phyloP scores from a whole-genome alignment of 2,888 invertebrate genomes.

The Dione vanillae region DNA sequence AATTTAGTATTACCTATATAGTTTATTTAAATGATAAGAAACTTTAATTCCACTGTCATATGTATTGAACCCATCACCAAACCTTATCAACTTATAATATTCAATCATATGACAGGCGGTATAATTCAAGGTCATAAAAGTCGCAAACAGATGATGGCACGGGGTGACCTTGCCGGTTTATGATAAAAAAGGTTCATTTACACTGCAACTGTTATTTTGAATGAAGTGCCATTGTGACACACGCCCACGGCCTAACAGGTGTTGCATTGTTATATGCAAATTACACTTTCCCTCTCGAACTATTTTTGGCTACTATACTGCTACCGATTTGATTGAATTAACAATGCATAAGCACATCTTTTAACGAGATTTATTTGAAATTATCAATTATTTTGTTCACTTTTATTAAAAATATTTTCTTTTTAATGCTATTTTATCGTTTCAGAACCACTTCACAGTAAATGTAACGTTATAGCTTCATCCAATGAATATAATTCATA shows the following conservation, averaged over 20 bases:
- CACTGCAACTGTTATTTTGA: constrained; percentile 79
- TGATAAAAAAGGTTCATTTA: constrained; percentile 83
- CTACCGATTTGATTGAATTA: constrained; percentile 37
- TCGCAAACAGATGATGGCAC: constrained; percentile 62
- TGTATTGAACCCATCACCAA: not conserved
- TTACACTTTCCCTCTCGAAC: constrained; percentile 79
- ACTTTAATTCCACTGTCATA: too few species aligned
- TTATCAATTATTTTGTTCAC: not conserved
- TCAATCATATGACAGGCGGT: not conserved
- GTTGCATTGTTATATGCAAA: constrained; percentile 83
- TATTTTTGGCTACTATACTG: constrained; percentile 65
- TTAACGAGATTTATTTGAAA: constrained; percentile 2
- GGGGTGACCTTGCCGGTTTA: constrained; percentile 76
- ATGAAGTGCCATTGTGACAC: constrained; percentile 72
- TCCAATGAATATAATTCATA: too few species aligned
- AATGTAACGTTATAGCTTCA: too few species aligned
- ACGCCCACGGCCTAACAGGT: constrained; percentile 79
- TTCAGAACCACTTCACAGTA: too few species aligned
- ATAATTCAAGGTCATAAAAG: constrained; percentile 45
- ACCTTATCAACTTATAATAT: not conserved
- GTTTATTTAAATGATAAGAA: too few species aligned
- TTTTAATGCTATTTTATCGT: too few species aligned
- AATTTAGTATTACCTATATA: too few species aligned
- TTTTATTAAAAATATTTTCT: too few species aligned
- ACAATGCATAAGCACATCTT: constrained; percentile 21